These are phyloP conservation scores for Diadema setosum DNA, from an alignment of 35 echinoderm and acorn worm species.

Conservation along the genomic window DNA sequence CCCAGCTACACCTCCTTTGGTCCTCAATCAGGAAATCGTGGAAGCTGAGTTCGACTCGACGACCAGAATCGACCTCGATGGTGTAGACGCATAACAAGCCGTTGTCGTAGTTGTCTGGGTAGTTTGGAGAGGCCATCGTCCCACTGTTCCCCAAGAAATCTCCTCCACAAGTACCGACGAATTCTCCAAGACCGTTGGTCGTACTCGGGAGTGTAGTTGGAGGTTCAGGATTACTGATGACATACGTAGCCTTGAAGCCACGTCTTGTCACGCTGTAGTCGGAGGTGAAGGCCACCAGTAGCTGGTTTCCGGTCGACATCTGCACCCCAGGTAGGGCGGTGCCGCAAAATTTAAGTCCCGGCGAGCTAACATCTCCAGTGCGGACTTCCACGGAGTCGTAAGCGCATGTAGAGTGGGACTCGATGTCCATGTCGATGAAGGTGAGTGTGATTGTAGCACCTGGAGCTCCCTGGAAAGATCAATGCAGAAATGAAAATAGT, in stretches of 20 bases:
- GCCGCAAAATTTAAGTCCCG: slow-evolving; percentile 11
- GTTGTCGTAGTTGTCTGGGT: background rate
- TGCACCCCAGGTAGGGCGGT: background rate
- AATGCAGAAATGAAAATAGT: no score
- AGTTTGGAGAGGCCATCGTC: background rate
- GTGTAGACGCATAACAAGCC: background rate
- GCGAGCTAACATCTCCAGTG: background rate
- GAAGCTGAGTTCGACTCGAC: background rate
- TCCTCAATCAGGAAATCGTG: background rate
- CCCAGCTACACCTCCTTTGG: background rate
- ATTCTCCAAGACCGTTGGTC: background rate
- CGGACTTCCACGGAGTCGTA: background rate
- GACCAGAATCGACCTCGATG: background rate
- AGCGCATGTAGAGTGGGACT: background rate
- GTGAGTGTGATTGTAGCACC: background rate
- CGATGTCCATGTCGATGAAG: background rate
- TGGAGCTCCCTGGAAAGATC: background rate
- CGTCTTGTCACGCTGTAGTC: background rate
- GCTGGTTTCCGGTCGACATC: background rate
- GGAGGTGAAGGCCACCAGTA: slow-evolving; percentile 18
- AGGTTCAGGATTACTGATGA: background rate
- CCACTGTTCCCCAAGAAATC: background rate
- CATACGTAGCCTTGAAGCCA: slow-evolving; percentile 20
- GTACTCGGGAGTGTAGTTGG: background rate
- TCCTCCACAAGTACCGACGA: slow-evolving; percentile 8